These are phyloP conservation scores for Cheilosia variabilis DNA, from an alignment of 2,888 invertebrate genomes.

Conservation along the genomic window DNA sequence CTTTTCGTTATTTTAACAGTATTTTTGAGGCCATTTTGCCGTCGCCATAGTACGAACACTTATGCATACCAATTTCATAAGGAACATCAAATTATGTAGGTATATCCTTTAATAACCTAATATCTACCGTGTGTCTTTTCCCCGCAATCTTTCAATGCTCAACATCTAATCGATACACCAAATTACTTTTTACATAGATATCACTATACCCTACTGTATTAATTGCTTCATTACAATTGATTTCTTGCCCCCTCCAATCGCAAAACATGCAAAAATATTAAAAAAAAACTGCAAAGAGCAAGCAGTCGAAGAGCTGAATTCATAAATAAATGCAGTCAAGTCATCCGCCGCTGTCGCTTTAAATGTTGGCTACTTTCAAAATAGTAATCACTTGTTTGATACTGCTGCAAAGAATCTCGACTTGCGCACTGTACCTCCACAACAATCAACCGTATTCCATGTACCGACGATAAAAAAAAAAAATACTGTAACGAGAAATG, in stretches of 20 bases:
- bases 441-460: slow-evolving; percentile 22
- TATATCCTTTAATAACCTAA: background rate
- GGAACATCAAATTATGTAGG: background rate
- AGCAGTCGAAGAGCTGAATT: slow-evolving; percentile 39
- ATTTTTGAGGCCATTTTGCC: no score
- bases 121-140: slow-evolving; percentile 12
- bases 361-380: slow-evolving; percentile 36
- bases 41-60: background rate
- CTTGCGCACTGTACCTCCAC: slow-evolving; percentile 57
- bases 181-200: slow-evolving; percentile 25
- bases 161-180: slow-evolving; percentile 56
- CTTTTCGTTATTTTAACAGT: no score
- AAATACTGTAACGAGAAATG: slow-evolving; percentile 43
- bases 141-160: slow-evolving; percentile 31
- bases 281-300: slow-evolving; percentile 23
- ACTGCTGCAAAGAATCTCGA: slow-evolving; percentile 67
- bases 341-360: slow-evolving; percentile 15
- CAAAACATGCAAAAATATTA: slow-evolving; percentile 1
- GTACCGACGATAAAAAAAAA: slow-evolving; percentile 16
- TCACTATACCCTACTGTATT: slow-evolving; percentile 14
- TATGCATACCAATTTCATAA: background rate
- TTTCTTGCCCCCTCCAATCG: slow-evolving; percentile 28
- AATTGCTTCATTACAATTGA: slow-evolving; percentile 66
- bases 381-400: slow-evolving; percentile 72
- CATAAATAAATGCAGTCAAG: slow-evolving; percentile 57